Base-by-base conservation (phyloP, 2,888 invertebrate species). In the Lithosia quadra region DNA sequence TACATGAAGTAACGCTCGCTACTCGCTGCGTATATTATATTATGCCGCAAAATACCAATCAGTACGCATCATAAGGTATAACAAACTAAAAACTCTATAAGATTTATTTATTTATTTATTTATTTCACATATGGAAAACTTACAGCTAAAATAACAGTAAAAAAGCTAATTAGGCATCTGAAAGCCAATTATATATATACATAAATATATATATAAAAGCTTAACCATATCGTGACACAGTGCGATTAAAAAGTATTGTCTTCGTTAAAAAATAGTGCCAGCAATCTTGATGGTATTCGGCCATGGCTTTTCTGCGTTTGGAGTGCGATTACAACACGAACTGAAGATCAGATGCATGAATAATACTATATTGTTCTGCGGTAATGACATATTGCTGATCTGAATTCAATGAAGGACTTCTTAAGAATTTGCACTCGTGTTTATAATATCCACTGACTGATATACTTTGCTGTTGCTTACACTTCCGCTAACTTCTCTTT, bases 241-340 rank as follows among this genome's bases (percentile, higher is more conserved):
- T 83, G 77, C 83, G 85, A 86, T 86, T 87, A 85, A 88, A 86
- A 86, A 85, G 80, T 82, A 85, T 77, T 78, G 79, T 86, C 84
- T 86, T 84, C 84, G 85, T 87, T 88, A 86, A 85, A 87, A 86
- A 81, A 81, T 84, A 89, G 87, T 88, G 87, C 86, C 90, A 88
- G 87, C 85, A 80, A 92, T 92, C 91, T 89, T 88, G 90, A 91
- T 92, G 90, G 84, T 80, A 90, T 91, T 90, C 86, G 89, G 87
- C 91, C 91, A 83, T 93, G 91, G 90, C 90, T 91, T 89, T 91
- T 91, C 88, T 88, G 79, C 83, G 79, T 90, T 89, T 87, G 87
- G 90, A 73, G 81, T 83, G 84, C 75, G 79, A 75, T 91, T 91
- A 86, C 90, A 85, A 90, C 88, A 80, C 83, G 86, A 63, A 86